These are phyloP conservation scores for Ceyx erithaca DNA, from an alignment of 2,797 vertebrate genomes.

Conservation along the genomic window DNA sequence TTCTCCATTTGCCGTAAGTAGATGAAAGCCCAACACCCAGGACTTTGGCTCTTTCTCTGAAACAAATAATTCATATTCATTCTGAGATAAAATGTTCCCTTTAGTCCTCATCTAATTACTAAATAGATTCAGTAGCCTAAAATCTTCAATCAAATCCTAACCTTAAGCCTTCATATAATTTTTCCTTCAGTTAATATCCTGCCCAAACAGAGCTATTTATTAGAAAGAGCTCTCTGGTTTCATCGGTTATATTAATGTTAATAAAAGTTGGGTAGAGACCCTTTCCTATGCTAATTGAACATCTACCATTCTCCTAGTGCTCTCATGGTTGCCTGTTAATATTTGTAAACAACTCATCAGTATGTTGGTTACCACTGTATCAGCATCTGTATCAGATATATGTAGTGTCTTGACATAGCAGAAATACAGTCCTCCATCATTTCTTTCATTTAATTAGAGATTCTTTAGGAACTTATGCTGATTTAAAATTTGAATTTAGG, in stretches of 20 bases:
- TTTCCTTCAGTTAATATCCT: slow-evolving; percentile 52
- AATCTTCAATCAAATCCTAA: slow-evolving; percentile 61
- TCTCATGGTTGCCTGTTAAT: background rate
- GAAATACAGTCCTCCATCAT: background rate
- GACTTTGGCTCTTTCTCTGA: slow-evolving; percentile 9
- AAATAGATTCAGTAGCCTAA: slow-evolving; percentile 59
- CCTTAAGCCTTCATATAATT: slow-evolving; percentile 46
- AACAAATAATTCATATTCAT: background rate
- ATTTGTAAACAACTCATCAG: background rate
- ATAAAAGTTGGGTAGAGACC: background rate
- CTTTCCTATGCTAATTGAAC: background rate
- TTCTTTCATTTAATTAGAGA: background rate
- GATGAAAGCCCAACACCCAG: slow-evolving; percentile 14
- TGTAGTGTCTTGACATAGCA: background rate
- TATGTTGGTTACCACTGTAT: background rate
- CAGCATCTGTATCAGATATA: background rate
- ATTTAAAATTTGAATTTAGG: background rate
- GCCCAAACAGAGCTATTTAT: slow-evolving; percentile 10
- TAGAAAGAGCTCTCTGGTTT: background rate
- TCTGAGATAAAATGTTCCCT: slow-evolving; percentile 17
- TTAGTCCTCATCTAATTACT: slow-evolving; percentile 48
- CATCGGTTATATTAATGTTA: background rate
- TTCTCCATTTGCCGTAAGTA: background rate
- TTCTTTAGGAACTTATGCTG: background rate
- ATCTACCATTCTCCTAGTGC: background rate